Evolutionary conservation across 1,140 invertebrate species (phyloP), one percentile per base, ranked within the genome.

Genomic region (Drosophila malerkotliana): DNA sequence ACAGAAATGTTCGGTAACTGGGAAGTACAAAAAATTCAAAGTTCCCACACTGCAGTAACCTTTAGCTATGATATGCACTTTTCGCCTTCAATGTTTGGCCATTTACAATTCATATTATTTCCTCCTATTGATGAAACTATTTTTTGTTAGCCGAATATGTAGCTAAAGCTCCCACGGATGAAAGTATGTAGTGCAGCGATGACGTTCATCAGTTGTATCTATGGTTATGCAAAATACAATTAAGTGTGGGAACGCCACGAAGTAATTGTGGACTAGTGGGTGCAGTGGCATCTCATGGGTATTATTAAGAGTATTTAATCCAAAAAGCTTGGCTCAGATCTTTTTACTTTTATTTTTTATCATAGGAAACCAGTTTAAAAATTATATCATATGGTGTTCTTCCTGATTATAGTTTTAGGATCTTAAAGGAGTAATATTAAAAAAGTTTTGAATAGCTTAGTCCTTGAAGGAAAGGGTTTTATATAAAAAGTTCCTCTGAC

Each of bases 51-150:
- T 9, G n/a, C 0, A 15, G 14, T 44, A 14, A 44, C 41, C 15
- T 44, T 44, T 44, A 15, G 4, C 41, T 18, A 15, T 44, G n/a
- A 18, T 15, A 44, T 44, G 41, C 14, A 44, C n/a, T 72, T 44
- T 41, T 9, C 12, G 51, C 12, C 45, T 14, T 45, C 28, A 41
- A 32, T 55, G 15, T 37, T 68, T 61, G 39, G 44, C 41, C 21
- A 45, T 18, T 52, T 54, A 54, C 30, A 51, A 45, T 48, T 51
- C 41, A 41, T 57, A 54, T 57, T 24, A 75, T 87, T 85, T 85
- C 82, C 81, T 87, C 68, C 56, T 59, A 87, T 78, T 85, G 77
- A 82, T 55, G 57, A 18, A 47, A 61, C 48, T 41, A 28, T 4
- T 28, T 7, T 62, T 56, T 48, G 39, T 39, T 15, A 47, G 26